Evolutionary conservation across 2,113 vertebrate species (phyloP), one percentile per base, ranked within the genome.

Genomic region (Oceanodroma tethys): DNA sequence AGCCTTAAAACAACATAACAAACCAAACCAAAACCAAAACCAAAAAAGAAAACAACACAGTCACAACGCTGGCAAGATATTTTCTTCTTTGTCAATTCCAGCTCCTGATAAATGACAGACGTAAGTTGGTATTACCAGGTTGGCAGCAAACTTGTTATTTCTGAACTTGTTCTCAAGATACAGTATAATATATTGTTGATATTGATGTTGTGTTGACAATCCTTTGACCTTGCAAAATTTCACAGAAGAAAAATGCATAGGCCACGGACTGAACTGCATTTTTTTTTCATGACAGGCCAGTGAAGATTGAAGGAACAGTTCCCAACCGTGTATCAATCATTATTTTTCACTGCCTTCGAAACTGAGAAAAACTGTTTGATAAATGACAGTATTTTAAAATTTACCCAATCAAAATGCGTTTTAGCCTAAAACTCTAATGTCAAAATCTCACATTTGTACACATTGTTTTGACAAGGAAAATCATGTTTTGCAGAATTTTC

Each of bases 171-270:
- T 89, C 48, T 56, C 40, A 3, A 72, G 88, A 43, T 27, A 30
- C 65, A 56, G 66, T 22, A 43, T 34, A 72, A 96, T 81, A 13
- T 12, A 32, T 67, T 42, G 89, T 32, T 55, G 76, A 59, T 95
- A 95, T 81, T 92, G 95, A 94, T 84, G 88, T 52, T 50, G 26
- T 63, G 91, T 52, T 95, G 88, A 95, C 83, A 94, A 36, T 45
- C 68, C 91, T 81, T 45, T 79, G 91, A 97, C 93, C 92, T 87
- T 92, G 86, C 83, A 65, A 60, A 91, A 88, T 89, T 81, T 79
- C 65, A 15, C 11, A 43, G 72, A 42, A 95, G 95, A 94, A 52
- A 75, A 93, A 95, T 75, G 83, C 65, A 13, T 6, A 7, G 72
- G 72, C 47, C 76, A 40, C 1, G 65, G 81, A 10, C 60, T 79